Percentiles rank a stretch among this genome's conserved stretches.
phyloP scores from a whole-genome alignment of 2,113 vertebrate species.

The Gasterosteus nipponicus region DNA sequence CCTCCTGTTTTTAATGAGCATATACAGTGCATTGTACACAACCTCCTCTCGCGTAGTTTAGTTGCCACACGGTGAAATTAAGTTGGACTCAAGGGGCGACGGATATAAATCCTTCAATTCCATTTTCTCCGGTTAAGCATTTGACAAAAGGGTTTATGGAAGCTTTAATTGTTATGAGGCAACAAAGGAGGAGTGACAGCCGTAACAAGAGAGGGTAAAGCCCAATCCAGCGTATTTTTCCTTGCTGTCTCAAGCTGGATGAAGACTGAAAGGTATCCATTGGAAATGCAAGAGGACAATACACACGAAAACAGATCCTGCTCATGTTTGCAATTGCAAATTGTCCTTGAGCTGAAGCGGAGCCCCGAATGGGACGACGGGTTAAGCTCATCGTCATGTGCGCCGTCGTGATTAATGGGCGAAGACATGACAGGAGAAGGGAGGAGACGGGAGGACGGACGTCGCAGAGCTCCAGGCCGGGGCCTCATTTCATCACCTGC shows the following conservation, averaged over 20 bases:
- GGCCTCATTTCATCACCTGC: slow-evolving; percentile 60
- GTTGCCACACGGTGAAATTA: slow-evolving; percentile 42
- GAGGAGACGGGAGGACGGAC: slow-evolving; percentile 25
- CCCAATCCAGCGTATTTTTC: slow-evolving; percentile 23
- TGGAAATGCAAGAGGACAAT: slow-evolving; percentile 34
- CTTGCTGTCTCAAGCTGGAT: slow-evolving; percentile 31
- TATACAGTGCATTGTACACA: slow-evolving; percentile 21
- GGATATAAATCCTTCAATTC: slow-evolving; percentile 53
- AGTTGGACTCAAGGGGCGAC: slow-evolving; percentile 43
- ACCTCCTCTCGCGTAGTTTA: slow-evolving; percentile 23
- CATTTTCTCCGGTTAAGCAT: slow-evolving; percentile 39
- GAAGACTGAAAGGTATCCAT: slow-evolving; percentile 43
- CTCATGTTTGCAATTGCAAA: slow-evolving; percentile 33
- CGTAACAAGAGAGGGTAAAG: slow-evolving; percentile 41
- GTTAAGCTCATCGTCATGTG: slow-evolving; percentile 69
- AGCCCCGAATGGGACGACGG: slow-evolving; percentile 48
- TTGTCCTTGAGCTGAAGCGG: slow-evolving; percentile 72
- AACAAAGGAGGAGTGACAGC: slow-evolving; percentile 46
- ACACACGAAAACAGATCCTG: slow-evolving; percentile 13
- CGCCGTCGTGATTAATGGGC: slow-evolving; percentile 69
- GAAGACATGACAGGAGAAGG: slow-evolving; percentile 3
- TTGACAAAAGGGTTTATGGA: slow-evolving; percentile 62
- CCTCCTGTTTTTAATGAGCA: slow-evolving; percentile 14
- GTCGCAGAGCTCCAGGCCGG: slow-evolving; percentile 40
- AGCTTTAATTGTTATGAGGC: slow-evolving; percentile 58